Conservation (phyloP, 2,888 invertebrate genomes). For the Actias luna region DNA sequence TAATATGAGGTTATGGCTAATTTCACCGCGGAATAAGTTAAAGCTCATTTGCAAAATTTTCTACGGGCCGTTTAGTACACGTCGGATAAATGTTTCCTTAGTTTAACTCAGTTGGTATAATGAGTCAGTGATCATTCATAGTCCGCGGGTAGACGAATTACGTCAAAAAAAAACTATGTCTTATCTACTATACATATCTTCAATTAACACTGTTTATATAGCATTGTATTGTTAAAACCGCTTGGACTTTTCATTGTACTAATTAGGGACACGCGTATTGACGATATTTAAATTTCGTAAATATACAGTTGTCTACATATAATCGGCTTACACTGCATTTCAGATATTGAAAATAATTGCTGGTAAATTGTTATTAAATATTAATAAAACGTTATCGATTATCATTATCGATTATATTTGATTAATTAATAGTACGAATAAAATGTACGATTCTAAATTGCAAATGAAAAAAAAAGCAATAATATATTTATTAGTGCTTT, state of each 20-base stretch:
- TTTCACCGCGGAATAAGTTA: constrained; percentile 17
- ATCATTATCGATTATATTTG: not conserved
- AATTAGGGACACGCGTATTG: not conserved
- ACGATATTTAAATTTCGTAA: not conserved
- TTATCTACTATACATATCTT: not conserved
- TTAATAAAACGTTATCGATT: no score
- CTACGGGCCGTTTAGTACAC: constrained; percentile 29
- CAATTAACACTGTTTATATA: not conserved
- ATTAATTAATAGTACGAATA: not conserved
- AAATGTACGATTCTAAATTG: no score
- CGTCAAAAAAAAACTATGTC: constrained; percentile 27
- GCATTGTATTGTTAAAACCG: not conserved
- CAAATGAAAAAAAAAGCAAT: no score
- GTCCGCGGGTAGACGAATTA: constrained; percentile 28
- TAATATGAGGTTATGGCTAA: constrained; percentile 6
- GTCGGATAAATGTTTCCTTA: constrained; percentile 43
- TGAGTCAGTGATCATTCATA: constrained; percentile 53
- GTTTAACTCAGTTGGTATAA: constrained; percentile 45
- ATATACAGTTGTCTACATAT: no score
- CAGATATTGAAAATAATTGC: not conserved
- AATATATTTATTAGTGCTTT: no score
- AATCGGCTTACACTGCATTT: not conserved
- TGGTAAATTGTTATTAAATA: not conserved
- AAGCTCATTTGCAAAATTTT: constrained; percentile 33
- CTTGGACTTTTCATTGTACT: not conserved